Evolutionary conservation across 2,888 invertebrate species (phyloP).

Genomic region (Diplazon laetatorius): DNA sequence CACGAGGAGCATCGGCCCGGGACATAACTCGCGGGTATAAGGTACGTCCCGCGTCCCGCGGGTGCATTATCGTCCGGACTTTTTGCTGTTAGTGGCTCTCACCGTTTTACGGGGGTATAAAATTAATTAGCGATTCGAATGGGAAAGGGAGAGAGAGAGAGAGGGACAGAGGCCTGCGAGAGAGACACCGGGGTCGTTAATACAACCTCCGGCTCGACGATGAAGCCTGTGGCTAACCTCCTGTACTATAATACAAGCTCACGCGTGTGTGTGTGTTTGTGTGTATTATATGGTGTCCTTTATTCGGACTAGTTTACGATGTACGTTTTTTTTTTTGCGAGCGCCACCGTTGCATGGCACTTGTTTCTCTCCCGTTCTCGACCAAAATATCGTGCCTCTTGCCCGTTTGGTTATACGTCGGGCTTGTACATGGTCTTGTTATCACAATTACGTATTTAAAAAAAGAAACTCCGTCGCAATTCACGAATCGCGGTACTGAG

Average conservation of each 20-base stretch:
- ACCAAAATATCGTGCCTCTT: slow-evolving; percentile 14
- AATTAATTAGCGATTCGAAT: slow-evolving; percentile 74
- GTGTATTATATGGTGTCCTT: slow-evolving; percentile 33
- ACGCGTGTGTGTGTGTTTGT: slow-evolving; percentile 24
- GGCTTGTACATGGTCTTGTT: slow-evolving; percentile 2
- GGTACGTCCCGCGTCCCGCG: slow-evolving; percentile 46
- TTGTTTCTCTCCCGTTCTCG: neutral
- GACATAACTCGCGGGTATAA: slow-evolving; percentile 54
- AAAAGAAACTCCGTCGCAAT: neutral
- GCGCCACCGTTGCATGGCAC: slow-evolving; percentile 1
- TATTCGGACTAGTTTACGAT: slow-evolving; percentile 49
- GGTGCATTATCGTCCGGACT: slow-evolving; percentile 61
- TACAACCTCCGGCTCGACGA: slow-evolving; percentile 63
- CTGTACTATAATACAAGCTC: slow-evolving; percentile 48
- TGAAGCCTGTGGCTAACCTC: slow-evolving; percentile 48
- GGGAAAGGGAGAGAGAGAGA: slow-evolving; percentile 23
- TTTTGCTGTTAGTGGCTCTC: slow-evolving; percentile 48
- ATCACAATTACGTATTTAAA: neutral
- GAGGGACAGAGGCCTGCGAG: slow-evolving; percentile 35
- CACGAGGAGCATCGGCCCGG: slow-evolving; percentile 21
- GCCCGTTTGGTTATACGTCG: slow-evolving; percentile 3
- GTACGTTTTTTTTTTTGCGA: slow-evolving; percentile 43
- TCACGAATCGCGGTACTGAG: neutral
- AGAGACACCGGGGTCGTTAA: slow-evolving; percentile 63
- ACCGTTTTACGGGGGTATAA: slow-evolving; percentile 73